Percentiles rank a stretch among this genome's conserved stretches.
phyloP scores from a whole-genome alignment of 2,888 invertebrate genomes.

The Pollenia amentaria region DNA sequence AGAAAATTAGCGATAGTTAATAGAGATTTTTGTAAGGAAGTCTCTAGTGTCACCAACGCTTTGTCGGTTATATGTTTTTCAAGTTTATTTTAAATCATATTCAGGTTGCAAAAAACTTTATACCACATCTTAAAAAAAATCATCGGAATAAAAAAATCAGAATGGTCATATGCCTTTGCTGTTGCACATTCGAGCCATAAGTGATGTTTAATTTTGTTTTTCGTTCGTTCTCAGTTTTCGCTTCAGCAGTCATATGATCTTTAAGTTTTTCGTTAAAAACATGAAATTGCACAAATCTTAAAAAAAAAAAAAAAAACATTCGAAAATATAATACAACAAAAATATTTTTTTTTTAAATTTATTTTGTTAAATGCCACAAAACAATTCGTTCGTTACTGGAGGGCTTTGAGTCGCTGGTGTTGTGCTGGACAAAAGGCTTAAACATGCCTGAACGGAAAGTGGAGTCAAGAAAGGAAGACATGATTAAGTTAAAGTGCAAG shows the following conservation, averaged over 20 bases:
- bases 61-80: neutral
- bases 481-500: slow-evolving; percentile 45
- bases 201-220: slow-evolving; percentile 56
- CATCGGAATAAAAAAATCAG: neutral
- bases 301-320: slow-evolving; percentile 17
- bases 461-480: slow-evolving; percentile 49
- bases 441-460: slow-evolving; percentile 40
- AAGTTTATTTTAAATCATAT: neutral
- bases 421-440: slow-evolving; percentile 52
- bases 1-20: too few species aligned
- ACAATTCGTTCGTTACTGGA: slow-evolving; percentile 59
- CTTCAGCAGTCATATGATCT: slow-evolving; percentile 69
- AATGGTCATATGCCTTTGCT: slow-evolving; percentile 58
- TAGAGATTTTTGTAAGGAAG: too few species aligned
- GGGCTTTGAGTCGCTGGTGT: slow-evolving; percentile 29
- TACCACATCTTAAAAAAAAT: slow-evolving; percentile 38
- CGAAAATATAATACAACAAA: slow-evolving; percentile 14
- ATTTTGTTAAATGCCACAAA: slow-evolving; percentile 59
- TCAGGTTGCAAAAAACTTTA: slow-evolving; percentile 6
- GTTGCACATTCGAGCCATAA: slow-evolving; percentile 50
- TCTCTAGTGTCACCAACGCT: slow-evolving; percentile 10
- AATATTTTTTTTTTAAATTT: neutral
- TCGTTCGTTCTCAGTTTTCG: slow-evolving; percentile 38
- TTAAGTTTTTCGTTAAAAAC: slow-evolving; percentile 63
- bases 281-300: slow-evolving; percentile 69